phyloP scores from a whole-genome alignment of 2,113 vertebrate genomes.

The Pterocles gutturalis region DNA sequence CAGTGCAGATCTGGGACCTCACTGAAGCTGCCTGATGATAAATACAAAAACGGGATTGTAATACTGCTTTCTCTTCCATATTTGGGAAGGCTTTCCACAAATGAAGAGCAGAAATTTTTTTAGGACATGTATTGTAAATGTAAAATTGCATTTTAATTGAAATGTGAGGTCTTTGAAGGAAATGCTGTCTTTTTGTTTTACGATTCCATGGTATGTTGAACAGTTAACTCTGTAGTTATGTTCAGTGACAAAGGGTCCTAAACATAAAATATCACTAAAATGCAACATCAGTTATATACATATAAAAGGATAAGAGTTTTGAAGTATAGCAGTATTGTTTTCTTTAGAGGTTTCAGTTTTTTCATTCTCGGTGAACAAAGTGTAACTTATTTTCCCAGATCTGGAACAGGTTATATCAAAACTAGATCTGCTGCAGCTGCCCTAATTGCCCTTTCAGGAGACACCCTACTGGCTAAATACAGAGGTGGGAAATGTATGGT shows the following conservation, averaged over 20 bases:
- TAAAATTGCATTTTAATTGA: background rate
- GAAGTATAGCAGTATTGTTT: background rate
- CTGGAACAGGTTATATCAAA: conserved; percentile 65
- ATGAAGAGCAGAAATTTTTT: background rate
- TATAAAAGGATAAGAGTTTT: background rate
- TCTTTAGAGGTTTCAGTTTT: background rate
- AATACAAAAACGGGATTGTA: background rate
- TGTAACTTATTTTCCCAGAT: conserved; percentile 56
- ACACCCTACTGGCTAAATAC: conserved; percentile 81
- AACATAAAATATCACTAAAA: background rate
- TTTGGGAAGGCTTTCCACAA: background rate
- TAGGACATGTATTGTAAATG: background rate
- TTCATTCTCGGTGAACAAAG: background rate
- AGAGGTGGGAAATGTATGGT: conserved; percentile 71
- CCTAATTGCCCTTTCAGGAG: conserved; percentile 81
- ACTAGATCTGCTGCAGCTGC: conserved; percentile 70
- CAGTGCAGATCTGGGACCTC: background rate
- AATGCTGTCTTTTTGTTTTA: background rate
- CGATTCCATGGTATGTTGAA: background rate
- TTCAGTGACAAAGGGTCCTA: background rate
- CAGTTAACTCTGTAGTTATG: background rate
- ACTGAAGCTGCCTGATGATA: background rate
- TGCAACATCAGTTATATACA: background rate
- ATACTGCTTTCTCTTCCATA: background rate
- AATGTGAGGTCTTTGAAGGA: background rate